A percentile compares a stretch with the other conserved stretches of the same genome.
These are phyloP conservation scores for Corynorhinus townsendii DNA, from an alignment of 2,113 vertebrate genomes.

Conservation along the genomic window DNA sequence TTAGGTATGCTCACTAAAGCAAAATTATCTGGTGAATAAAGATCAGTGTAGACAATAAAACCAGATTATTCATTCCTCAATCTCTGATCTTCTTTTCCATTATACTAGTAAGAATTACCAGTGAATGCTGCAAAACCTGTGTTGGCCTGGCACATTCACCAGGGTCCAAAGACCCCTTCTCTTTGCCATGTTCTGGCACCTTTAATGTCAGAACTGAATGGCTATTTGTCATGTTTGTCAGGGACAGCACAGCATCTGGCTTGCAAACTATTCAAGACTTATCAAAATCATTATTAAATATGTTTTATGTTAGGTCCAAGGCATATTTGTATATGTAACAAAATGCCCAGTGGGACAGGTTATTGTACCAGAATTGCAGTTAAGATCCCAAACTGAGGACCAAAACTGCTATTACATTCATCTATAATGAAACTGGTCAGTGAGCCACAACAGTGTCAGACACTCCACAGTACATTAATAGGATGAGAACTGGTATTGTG, in stretches of 20 bases:
- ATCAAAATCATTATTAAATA: neutral
- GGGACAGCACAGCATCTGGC: neutral
- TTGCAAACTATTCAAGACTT: neutral
- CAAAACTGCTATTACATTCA: neutral
- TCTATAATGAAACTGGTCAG: neutral
- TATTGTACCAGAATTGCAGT: neutral
- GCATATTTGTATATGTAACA: neutral
- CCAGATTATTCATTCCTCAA: neutral
- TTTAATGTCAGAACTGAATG: neutral
- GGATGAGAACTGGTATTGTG: neutral
- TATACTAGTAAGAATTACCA: neutral
- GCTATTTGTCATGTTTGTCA: neutral
- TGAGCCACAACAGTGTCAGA: neutral
- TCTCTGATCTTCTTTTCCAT: neutral
- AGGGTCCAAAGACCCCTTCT: neutral
- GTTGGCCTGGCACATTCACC: neutral
- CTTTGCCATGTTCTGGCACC: accelerated
- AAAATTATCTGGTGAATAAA: neutral
- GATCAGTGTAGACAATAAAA: neutral
- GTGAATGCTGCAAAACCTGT: neutral
- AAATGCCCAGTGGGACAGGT: neutral
- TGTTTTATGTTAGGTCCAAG: neutral
- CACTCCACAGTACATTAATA: neutral
- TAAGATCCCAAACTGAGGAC: neutral
- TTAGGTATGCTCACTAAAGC: neutral